Evolutionary conservation across 2,888 invertebrate genomes (phyloP).

Genomic region (Drosophila rubida): DNA sequence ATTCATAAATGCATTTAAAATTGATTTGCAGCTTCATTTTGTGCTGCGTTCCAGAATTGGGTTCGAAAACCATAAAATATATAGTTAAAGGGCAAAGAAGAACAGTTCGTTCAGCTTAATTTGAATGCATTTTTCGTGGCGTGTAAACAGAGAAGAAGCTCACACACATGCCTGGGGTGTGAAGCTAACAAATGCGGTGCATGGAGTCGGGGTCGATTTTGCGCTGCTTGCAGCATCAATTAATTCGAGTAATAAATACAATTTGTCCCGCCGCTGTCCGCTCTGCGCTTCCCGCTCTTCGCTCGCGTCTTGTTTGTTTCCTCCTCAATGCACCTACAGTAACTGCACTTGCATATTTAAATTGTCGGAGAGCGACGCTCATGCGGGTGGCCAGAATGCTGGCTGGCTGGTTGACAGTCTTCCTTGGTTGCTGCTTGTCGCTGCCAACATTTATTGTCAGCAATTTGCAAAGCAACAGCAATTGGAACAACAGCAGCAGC

Average conservation of each 20-base stretch:
- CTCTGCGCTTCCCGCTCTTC: neutral
- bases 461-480: constrained; percentile 77
- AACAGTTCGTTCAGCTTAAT: too few species aligned
- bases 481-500: constrained; percentile 31
- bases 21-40: too few species aligned
- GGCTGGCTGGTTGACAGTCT: neutral
- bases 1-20: too few species aligned
- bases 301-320: constrained; percentile 43
- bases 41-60: too few species aligned
- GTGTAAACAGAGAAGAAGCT: neutral
- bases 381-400: constrained; percentile 42
- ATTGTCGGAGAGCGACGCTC: constrained; percentile 34
- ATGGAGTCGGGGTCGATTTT: constrained; percentile 2
- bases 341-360: constrained; percentile 70
- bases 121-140: too few species aligned
- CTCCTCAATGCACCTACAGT: constrained; percentile 72
- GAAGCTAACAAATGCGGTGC: neutral
- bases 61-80: too few species aligned
- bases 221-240: constrained; percentile 50
- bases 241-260: constrained; percentile 75
- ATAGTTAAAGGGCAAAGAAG: too few species aligned
- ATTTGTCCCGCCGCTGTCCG: constrained; percentile 21
- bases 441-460: constrained; percentile 79
- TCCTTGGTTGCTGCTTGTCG: constrained; percentile 38
- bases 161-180: neutral